Conservation (phyloP, 2,113 vertebrate genomes). For the Pterocles gutturalis region DNA sequence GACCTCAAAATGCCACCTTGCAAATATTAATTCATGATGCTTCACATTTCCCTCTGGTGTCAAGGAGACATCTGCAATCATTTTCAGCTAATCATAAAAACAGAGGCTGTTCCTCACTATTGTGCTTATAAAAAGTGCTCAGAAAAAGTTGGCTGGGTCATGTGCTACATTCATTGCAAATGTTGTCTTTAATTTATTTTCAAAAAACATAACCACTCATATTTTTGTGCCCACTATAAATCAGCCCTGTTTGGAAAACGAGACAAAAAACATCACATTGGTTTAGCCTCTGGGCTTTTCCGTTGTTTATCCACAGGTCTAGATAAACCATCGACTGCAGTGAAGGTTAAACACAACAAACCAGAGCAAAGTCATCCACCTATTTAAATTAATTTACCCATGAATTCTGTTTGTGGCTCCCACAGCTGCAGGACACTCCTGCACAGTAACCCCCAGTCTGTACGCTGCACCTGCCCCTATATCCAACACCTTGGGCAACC, state of each 20-base stretch:
- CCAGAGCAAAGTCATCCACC: constrained; percentile 18
- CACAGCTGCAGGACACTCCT: neutral
- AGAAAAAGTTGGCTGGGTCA: neutral
- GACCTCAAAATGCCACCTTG: constrained; percentile 40
- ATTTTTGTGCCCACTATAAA: constrained; percentile 15
- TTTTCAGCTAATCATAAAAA: constrained; percentile 37
- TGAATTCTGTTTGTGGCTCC: neutral
- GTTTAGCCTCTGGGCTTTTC: constrained; percentile 25
- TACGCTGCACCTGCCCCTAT: neutral
- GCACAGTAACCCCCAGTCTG: neutral
- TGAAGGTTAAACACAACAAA: neutral
- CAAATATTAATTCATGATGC: constrained; percentile 54
- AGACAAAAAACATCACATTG: neutral
- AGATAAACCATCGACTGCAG: neutral
- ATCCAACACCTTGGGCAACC: neutral
- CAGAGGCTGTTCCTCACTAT: constrained; percentile 5
- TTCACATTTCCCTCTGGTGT: neutral
- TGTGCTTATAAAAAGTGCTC: neutral
- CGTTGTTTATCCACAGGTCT: constrained; percentile 40
- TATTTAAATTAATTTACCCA: constrained; percentile 41
- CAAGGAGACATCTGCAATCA: neutral
- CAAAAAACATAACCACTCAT: neutral
- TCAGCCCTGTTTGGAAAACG: constrained; percentile 43
- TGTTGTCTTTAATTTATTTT: constrained; percentile 19
- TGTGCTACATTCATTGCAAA: neutral